These are phyloP conservation scores for Zosterops japonicus DNA, from an alignment of 2,113 vertebrate genomes.

Conservation along the genomic window DNA sequence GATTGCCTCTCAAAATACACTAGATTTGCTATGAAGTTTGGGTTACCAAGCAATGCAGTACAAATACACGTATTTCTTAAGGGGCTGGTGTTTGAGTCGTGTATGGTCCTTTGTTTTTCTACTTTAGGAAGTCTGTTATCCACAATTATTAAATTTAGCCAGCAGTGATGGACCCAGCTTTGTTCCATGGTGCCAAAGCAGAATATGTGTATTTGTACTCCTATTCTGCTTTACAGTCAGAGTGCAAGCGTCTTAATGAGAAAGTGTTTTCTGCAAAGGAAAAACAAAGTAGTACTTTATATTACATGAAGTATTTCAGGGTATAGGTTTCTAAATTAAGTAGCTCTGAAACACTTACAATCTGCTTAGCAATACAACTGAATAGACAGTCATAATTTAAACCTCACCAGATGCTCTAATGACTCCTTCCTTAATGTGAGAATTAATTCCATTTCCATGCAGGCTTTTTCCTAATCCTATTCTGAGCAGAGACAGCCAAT, in stretches of 20 bases:
- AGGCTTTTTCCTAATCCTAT: slow-evolving; percentile 37
- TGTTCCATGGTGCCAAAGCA: background rate
- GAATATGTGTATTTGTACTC: background rate
- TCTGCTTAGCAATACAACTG: slow-evolving; percentile 22
- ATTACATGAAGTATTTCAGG: background rate
- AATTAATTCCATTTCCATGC: slow-evolving; percentile 48
- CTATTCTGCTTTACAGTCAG: background rate
- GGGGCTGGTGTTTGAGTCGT: background rate
- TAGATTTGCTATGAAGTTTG: background rate
- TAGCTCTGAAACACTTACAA: slow-evolving; percentile 30
- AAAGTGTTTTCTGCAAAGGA: background rate
- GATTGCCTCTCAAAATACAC: background rate
- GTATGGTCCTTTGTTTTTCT: background rate
- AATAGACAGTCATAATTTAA: slow-evolving; percentile 4
- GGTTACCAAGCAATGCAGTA: background rate
- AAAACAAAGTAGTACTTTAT: background rate
- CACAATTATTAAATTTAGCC: background rate
- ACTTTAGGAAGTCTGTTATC: background rate
- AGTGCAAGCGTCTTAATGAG: background rate
- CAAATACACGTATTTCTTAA: background rate
- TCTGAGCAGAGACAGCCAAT: slow-evolving; percentile 26
- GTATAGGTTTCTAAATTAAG: background rate
- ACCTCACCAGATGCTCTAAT: slow-evolving; percentile 51
- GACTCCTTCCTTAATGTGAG: slow-evolving; percentile 47
- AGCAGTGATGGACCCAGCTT: background rate